These are phyloP conservation scores for Cariama cristata DNA, from an alignment of 2,113 vertebrate genomes.

Conservation along the genomic window DNA sequence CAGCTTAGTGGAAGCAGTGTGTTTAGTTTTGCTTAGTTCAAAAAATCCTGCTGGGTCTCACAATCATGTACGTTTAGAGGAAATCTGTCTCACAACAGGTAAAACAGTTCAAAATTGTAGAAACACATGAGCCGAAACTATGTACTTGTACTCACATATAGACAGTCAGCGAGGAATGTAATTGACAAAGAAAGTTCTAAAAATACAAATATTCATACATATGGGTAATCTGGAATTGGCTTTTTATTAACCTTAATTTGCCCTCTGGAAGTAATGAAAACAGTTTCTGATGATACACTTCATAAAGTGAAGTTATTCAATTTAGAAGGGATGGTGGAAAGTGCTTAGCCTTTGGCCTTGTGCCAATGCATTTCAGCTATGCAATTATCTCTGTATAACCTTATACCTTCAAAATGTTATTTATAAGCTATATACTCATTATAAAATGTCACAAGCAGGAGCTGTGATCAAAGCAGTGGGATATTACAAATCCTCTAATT, in stretches of 20 bases:
- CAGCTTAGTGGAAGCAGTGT: fast-evolving
- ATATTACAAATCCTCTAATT: not conserved
- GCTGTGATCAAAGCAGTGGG: not conserved
- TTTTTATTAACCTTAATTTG: constrained; percentile 63
- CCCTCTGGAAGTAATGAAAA: constrained; percentile 41
- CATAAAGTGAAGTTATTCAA: constrained; percentile 47
- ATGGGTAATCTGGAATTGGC: not conserved
- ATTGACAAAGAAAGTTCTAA: not conserved
- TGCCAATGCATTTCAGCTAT: constrained; percentile 33
- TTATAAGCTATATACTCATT: constrained; percentile 28
- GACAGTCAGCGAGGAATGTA: not conserved
- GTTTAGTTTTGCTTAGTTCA: not conserved
- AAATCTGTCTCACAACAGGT: not conserved
- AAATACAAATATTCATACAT: constrained; percentile 31
- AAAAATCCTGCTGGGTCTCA: not conserved
- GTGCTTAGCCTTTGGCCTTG: constrained; percentile 35
- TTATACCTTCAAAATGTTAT: constrained; percentile 29
- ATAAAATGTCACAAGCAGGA: not conserved
- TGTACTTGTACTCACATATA: not conserved
- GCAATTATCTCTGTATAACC: constrained; percentile 56
- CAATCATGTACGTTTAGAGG: not conserved
- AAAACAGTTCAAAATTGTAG: not conserved
- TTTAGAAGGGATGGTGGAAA: constrained; percentile 13
- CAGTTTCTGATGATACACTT: constrained; percentile 16
- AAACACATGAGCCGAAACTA: not conserved